These are phyloP conservation scores for Ptilodon capucinus DNA, from an alignment of 2,888 invertebrate species.

Conservation along the genomic window DNA sequence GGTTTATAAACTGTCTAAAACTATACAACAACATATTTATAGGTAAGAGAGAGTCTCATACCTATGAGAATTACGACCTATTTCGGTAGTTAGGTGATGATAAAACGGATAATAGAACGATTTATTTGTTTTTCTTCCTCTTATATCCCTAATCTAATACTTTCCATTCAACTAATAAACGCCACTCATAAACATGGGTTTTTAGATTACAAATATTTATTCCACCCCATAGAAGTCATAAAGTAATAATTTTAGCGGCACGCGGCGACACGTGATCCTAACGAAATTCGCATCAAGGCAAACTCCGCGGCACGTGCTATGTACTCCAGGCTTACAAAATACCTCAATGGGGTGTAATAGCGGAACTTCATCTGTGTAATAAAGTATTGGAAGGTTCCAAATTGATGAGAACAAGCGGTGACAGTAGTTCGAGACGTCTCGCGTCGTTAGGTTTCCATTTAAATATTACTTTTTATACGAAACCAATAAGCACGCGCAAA, in stretches of 20 bases:
- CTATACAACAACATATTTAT: no score
- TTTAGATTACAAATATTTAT: constrained; percentile 70
- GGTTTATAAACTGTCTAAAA: no score
- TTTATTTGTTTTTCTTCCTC: neutral
- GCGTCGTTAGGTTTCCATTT: neutral
- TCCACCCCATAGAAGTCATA: constrained; percentile 50
- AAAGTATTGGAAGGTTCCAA: neutral
- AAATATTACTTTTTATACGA: no score
- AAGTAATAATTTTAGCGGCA: constrained; percentile 52
- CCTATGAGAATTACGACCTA: no score
- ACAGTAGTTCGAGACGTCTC: neutral
- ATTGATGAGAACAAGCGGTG: neutral
- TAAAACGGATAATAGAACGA: neutral
- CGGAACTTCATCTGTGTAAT: constrained; percentile 5
- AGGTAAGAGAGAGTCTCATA: no score
- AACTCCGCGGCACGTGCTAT: constrained; percentile 46
- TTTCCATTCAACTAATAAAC: constrained; percentile 43
- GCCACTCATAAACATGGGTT: constrained; percentile 54
- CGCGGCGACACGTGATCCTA: constrained; percentile 63
- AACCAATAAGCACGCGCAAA: no score
- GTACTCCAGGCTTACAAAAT: constrained; percentile 28
- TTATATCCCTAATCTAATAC: constrained; percentile 17
- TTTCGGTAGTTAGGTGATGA: no score
- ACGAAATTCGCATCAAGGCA: constrained; percentile 40
- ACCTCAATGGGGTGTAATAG: constrained; percentile 17